Percentiles rank a stretch among this genome's conserved stretches.
Evolutionary conservation across 2,113 vertebrate genomes (phyloP).

Genomic region (Edolisoma coerulescens): DNA sequence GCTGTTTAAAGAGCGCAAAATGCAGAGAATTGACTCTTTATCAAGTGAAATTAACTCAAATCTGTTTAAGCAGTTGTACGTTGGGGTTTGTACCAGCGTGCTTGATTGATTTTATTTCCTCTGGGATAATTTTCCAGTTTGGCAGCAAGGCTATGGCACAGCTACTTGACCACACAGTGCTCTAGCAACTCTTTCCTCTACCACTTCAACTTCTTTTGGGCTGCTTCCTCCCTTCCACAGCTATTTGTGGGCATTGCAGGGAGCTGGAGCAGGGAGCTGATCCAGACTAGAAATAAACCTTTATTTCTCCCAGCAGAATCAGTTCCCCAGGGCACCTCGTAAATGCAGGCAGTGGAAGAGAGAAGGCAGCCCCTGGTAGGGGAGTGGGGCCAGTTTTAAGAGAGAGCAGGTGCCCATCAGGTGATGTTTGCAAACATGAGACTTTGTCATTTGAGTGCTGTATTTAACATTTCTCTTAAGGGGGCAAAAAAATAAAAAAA

Average conservation of each 20-base stretch:
- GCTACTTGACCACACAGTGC: not conserved
- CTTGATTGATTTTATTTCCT: not conserved
- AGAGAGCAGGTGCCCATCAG: not conserved
- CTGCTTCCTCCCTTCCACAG: not conserved
- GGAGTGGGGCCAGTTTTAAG: not conserved
- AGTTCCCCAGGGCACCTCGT: rapidly evolving
- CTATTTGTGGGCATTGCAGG: not conserved
- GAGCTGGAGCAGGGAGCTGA: not conserved
- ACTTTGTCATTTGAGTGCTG: not conserved
- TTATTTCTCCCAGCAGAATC: not conserved
- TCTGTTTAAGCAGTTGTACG: not conserved
- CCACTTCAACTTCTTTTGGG: not conserved
- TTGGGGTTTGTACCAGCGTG: not conserved
- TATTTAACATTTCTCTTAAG: not conserved
- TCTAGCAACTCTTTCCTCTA: not conserved
- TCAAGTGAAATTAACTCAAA: not conserved
- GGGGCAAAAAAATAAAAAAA: rapidly evolving
- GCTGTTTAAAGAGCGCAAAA: not conserved
- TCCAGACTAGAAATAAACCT: not conserved
- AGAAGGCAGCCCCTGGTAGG: not conserved
- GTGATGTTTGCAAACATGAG: not conserved
- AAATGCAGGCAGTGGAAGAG: not conserved
- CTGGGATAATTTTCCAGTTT: not conserved
- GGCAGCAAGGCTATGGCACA: not conserved
- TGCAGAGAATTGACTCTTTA: not conserved